Evolutionary conservation across 2,888 invertebrate genomes (phyloP), one percentile per base, ranked within the genome.

Genomic region (Pseudanteris insignis): DNA sequence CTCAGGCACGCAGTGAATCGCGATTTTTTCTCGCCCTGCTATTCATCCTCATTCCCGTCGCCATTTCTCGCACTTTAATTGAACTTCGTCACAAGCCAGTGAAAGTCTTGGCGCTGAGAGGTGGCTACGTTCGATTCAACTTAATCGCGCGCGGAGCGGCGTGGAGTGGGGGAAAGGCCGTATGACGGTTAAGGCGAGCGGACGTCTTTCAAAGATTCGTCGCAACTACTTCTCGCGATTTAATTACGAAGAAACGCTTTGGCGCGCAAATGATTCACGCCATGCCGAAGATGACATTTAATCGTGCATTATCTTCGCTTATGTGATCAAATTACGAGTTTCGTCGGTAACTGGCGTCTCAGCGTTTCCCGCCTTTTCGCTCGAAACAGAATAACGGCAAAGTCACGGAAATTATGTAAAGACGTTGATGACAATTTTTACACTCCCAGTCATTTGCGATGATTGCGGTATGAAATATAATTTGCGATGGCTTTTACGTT

Each of bases 1-100:
- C 58, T 47, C 53, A 55, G 51, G 53, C 53, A 63, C 58, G 46
- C 33, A 51, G 67, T 64, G 48, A 59, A 70, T 70, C 67, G 65
- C 64, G 65, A 71, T 67, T 63, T 68, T 41, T 36, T 36, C 48
- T 48, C 60, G 46, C 40, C 40, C 54, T 40, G 38, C 54, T 48
- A 44, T 48, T 55, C 51, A 13, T 53, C 54, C 46, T 30, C 51
- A 38, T 37, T 55, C 24, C 47, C 33, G 55, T 47, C 34, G 29
- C 38, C 55, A 41, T 58, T 24, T 50, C 33, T 40, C 41, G 43
- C 46, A 33, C 15, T 25, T 26, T 43, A 44, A 44, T 43, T 43
- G 21, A 46, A 34, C 33, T 38, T 54, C 40, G 33, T 40, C 33
- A 46, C 54, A 38, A 38, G 46, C 46, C 38, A 54, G 54, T 46